Evolutionary conservation across 2,888 invertebrate species (phyloP).

Genomic region (Hanleya hanleyi): DNA sequence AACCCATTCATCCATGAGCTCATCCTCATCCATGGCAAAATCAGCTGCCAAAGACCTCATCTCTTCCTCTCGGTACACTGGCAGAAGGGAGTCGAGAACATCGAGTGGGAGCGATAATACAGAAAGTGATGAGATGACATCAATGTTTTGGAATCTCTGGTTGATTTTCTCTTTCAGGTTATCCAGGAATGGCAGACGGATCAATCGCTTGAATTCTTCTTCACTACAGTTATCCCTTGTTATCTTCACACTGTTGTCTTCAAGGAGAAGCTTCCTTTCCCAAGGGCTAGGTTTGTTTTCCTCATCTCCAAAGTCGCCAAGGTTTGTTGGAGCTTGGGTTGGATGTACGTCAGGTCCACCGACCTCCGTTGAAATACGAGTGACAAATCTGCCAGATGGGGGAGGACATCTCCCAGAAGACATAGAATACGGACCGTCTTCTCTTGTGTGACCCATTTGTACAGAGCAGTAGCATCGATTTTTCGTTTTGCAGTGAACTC

Average conservation of each 20-base stretch:
- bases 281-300: neutral
- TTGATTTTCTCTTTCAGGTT: neutral
- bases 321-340: neutral
- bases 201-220: neutral
- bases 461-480: neutral
- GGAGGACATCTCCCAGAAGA: neutral
- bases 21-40: neutral
- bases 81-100: neutral
- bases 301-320: neutral
- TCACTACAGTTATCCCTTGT: neutral
- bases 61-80: neutral
- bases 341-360: neutral
- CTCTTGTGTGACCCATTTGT: neutral
- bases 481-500: neutral
- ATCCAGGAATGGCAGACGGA: neutral
- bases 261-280: neutral
- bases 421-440: neutral
- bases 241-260: neutral
- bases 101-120: neutral
- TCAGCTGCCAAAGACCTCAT: neutral
- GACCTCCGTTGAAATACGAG: neutral
- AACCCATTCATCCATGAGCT: neutral
- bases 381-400: neutral
- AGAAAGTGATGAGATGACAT: neutral
- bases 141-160: neutral